These are phyloP conservation scores for Mus spretus DNA, from an alignment of 2,797 vertebrate genomes.

Conservation along the genomic window DNA sequence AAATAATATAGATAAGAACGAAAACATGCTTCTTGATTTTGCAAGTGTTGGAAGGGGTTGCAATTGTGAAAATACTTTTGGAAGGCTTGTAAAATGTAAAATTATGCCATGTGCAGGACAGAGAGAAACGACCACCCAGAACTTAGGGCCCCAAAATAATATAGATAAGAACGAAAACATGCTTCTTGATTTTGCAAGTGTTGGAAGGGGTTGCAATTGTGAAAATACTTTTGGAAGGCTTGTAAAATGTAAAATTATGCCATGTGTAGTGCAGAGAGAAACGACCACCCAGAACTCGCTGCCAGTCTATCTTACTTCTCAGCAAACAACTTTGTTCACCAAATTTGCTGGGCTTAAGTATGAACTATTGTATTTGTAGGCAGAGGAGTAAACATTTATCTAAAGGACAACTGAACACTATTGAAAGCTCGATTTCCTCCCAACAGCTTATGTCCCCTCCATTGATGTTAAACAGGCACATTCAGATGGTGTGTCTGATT, in stretches of 20 bases:
- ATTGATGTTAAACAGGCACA: background rate
- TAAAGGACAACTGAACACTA: background rate
- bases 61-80: conserved; percentile 43
- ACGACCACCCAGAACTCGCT: background rate
- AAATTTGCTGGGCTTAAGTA: conserved; percentile 44
- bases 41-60: conserved; percentile 22
- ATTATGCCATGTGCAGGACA: background rate
- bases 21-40: conserved; percentile 38
- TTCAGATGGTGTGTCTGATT: background rate
- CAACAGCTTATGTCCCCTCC: background rate
- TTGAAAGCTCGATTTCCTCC: conserved; percentile 50
- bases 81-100: conserved; percentile 45
- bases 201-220: conserved; percentile 44
- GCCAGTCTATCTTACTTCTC: conserved; percentile 16
- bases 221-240: conserved; percentile 33
- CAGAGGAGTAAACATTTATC: background rate
- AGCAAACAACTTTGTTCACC: conserved; percentile 51
- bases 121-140: conserved; percentile 17
- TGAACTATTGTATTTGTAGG: conserved; percentile 44
- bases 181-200: background rate
- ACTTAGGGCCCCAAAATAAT: conserved; percentile 53
- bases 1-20: conserved; percentile 47
- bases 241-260: conserved; percentile 42
- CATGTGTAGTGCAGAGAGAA: conserved; percentile 24
- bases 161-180: conserved; percentile 46